Percentiles rank a stretch among this genome's conserved stretches.
phyloP scores from a whole-genome alignment of 2,113 vertebrate species.

The Haemorhous mexicanus region DNA sequence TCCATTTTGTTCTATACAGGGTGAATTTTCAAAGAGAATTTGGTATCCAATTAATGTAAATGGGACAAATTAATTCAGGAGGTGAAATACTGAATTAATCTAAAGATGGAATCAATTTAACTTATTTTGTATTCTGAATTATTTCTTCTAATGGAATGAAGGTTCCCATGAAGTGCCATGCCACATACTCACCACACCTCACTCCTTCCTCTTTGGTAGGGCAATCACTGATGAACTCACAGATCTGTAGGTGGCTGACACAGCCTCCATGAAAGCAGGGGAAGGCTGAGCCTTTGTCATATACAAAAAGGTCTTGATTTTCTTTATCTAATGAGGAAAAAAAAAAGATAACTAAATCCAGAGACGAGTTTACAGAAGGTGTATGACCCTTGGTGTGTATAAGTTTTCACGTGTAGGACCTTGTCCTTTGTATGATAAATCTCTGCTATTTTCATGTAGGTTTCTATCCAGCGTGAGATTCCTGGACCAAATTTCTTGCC shows the following conservation, averaged over 20 bases:
- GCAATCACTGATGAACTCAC: constrained; percentile 83
- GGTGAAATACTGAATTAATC: neutral
- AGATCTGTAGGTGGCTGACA: constrained; percentile 77
- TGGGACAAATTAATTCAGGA: neutral
- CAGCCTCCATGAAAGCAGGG: constrained; percentile 76
- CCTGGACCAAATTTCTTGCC: neutral
- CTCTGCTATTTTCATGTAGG: neutral
- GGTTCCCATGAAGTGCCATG: neutral
- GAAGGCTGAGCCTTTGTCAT: constrained; percentile 58
- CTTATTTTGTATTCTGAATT: neutral
- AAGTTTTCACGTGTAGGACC: neutral
- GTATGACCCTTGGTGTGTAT: neutral
- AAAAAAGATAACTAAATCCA: neutral
- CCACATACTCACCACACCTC: constrained; percentile 78
- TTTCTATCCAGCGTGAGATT: neutral
- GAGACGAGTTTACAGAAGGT: neutral
- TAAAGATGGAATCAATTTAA: neutral
- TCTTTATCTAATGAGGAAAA: constrained; percentile 19
- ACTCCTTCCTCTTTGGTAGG: constrained; percentile 73
- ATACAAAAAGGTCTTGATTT: neutral
- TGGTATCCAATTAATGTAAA: neutral
- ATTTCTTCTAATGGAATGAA: neutral
- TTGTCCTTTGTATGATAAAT: neutral
- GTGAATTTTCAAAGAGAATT: neutral
- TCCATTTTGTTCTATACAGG: neutral